Evolutionary conservation across 2,113 vertebrate genomes (phyloP).

Genomic region (Corythornis madagascariensis): DNA sequence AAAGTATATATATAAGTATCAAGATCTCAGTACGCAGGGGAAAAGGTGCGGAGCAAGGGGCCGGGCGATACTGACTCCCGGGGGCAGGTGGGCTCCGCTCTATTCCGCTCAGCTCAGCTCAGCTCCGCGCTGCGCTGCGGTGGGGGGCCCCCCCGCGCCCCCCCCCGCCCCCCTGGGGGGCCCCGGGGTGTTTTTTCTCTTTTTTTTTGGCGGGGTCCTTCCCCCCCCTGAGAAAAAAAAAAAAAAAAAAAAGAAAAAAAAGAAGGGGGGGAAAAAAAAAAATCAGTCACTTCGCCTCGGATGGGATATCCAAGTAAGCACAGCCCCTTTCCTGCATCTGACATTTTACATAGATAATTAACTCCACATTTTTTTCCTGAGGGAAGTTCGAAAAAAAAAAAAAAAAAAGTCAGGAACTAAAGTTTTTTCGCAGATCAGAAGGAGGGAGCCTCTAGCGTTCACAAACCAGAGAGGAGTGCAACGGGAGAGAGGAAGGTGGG

Average conservation of each 20-base stretch:
- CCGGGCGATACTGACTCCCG: conserved; percentile 18
- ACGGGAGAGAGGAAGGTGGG: background rate
- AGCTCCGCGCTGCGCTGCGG: background rate
- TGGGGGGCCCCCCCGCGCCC: conserved; percentile 34
- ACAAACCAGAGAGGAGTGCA: background rate
- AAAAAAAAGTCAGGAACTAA: conserved; percentile 52
- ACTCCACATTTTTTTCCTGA: conserved; percentile 74
- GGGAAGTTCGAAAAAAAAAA: conserved; percentile 56
- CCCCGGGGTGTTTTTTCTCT: conserved; percentile 75
- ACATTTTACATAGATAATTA: conserved; percentile 80
- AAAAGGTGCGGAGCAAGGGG: conserved; percentile 1
- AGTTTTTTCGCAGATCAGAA: conserved; percentile 51
- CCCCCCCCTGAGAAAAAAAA: conserved; percentile 50
- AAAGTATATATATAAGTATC: background rate
- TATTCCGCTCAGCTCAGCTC: background rate
- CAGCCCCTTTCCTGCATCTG: conserved; percentile 85
- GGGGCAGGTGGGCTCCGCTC: conserved; percentile 52
- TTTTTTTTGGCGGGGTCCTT: conserved; percentile 78
- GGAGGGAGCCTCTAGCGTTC: conserved; percentile 79
- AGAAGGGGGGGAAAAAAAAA: background rate
- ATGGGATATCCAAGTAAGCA: conserved; percentile 80
- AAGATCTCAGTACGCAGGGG: background rate
- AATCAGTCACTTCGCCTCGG: conserved; percentile 61
- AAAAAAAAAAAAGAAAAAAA: conserved; percentile 3
- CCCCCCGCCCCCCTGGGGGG: conserved; percentile 72